phyloP scores from a whole-genome alignment of 2,113 vertebrate genomes.

The Anseranas semipalmata region DNA sequence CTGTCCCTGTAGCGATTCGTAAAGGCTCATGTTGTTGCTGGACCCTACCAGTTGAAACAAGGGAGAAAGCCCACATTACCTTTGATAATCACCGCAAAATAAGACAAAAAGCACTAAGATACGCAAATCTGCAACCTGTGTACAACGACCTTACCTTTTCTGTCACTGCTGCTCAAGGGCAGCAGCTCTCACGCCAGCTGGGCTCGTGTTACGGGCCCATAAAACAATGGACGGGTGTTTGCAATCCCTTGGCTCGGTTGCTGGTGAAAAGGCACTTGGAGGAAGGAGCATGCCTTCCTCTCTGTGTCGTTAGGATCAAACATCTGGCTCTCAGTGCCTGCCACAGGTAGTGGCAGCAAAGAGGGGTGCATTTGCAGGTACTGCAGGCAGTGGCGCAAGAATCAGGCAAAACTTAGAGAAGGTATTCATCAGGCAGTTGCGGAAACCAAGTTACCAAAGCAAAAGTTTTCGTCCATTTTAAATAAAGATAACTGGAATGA shows the following conservation, averaged over 20 bases:
- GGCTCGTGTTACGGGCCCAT: background rate
- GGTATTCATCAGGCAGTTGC: background rate
- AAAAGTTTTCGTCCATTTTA: background rate
- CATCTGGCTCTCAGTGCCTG: background rate
- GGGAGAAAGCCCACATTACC: background rate
- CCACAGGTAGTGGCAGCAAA: background rate
- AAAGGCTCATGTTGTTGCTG: constrained; percentile 16
- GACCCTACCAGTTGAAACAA: constrained; percentile 7
- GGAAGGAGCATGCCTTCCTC: constrained; percentile 38
- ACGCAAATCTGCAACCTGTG: background rate
- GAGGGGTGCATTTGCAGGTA: background rate
- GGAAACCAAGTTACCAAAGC: background rate
- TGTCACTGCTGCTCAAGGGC: background rate
- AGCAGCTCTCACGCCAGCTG: constrained; percentile 34
- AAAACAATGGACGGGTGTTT: background rate
- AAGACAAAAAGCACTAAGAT: background rate
- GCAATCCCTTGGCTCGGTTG: constrained; percentile 35
- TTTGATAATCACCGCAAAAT: background rate
- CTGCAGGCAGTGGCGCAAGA: background rate
- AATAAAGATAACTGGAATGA: background rate
- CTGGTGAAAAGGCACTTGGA: constrained; percentile 36
- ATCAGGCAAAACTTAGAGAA: background rate
- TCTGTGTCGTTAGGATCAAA: background rate
- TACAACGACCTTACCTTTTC: constrained; percentile 55
- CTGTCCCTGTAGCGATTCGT: background rate